phyloP scores from a whole-genome alignment of 1,140 invertebrate species.

The Araneus ventricosus region DNA sequence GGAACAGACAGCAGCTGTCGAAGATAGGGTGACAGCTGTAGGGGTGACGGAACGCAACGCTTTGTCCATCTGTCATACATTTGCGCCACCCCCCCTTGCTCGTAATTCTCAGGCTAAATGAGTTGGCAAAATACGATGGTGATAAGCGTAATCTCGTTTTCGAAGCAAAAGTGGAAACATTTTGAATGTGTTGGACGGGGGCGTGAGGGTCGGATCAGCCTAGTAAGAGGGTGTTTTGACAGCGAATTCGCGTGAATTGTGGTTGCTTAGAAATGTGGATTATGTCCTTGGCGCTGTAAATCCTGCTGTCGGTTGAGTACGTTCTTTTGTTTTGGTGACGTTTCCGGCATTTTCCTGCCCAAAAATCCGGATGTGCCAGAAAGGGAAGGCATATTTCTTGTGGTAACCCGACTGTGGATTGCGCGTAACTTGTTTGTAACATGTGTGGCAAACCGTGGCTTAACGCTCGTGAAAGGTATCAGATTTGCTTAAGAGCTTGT shows the following conservation, averaged over 20 bases:
- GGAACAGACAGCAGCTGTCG: slow-evolving; percentile 23
- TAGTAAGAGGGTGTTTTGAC: slow-evolving; percentile 35
- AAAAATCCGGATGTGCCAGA: neutral
- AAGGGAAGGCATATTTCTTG: neutral
- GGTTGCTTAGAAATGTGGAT: neutral
- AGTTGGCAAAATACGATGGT: slow-evolving; percentile 30
- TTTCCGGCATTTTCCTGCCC: neutral
- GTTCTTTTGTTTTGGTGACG: neutral
- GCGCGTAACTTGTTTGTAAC: neutral
- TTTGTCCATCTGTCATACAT: slow-evolving; percentile 2
- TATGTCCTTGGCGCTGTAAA: neutral
- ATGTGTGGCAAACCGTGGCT: neutral
- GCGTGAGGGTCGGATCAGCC: neutral
- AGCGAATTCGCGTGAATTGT: slow-evolving; percentile 14
- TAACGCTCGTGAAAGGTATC: no score
- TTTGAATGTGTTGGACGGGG: neutral
- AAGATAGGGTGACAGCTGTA: slow-evolving; percentile 39
- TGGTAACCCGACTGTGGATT: neutral
- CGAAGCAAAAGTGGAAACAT: neutral
- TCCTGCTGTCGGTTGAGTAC: neutral
- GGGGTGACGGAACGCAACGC: neutral
- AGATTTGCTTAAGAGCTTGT: no score
- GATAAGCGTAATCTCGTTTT: slow-evolving; percentile 28
- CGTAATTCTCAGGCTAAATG: slow-evolving; percentile 46
- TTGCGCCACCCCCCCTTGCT: neutral